Base-by-base conservation (phyloP, 1,140 invertebrate species). In the Pemphigus obesinymphae region DNA sequence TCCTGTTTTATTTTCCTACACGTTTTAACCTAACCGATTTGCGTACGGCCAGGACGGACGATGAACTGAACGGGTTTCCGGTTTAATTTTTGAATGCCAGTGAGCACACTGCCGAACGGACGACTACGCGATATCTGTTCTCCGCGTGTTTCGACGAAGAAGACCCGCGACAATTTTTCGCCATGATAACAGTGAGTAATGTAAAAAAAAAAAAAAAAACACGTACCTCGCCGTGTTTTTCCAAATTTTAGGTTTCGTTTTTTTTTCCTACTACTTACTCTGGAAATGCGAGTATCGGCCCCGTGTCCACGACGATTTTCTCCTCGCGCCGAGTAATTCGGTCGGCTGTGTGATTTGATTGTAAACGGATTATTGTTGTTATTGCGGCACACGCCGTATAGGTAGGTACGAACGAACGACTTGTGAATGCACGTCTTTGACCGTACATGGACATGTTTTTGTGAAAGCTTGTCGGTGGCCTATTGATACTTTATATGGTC, bases 161-260 rank as follows among this genome's bases (percentile, higher is more conserved):
- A 23, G 40, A 20, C 43, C 34, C 11, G 8, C 6, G 23, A 15
- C n/a, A n/a, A n/a, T 29, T 13, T 7, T 43, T 26, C 31, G 53
- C 53, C 76, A 80, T 80, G 76, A 80, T 80, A 29, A 61, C 76
- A 55, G 76, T 80, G 26, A 80, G 76, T 80, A 13, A n/a, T n/a
- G n/a, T n/a, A n/a, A n/a, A n/a, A 11, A 72, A 48, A 45, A 50
- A 20, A 50, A 13, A 15, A 50, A 50, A 53, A n/a, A n/a, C 43
- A 13, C 3, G n/a, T n/a, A n/a, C n/a, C n/a, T n/a, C n/a, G n/a
- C n/a, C n/a, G n/a, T n/a, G n/a, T n/a, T n/a, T n/a, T n/a, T n/a
- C n/a, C n/a, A n/a, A n/a, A n/a, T n/a, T n/a, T n/a, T n/a, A n/a
- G n/a, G n/a, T n/a, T n/a, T n/a, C n/a, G n/a, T n/a, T n/a, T n/a